Conservation (phyloP, 2,888 invertebrate species). For the Agapostemon virescens region DNA sequence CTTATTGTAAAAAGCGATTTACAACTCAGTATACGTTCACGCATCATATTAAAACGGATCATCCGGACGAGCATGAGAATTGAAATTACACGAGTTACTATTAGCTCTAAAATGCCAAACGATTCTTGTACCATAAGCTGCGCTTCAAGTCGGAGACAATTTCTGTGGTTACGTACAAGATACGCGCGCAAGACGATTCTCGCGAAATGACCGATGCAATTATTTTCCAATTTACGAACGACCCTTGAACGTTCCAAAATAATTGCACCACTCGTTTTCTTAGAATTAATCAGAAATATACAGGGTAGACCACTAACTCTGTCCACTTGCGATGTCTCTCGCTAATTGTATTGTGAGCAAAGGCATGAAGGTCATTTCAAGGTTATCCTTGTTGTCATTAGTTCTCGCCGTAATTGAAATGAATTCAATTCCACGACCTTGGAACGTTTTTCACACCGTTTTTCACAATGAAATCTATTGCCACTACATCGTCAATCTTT, state of each 20-base stretch:
- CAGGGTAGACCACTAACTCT: constrained; percentile 5
- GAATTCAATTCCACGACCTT: neutral
- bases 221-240: neutral
- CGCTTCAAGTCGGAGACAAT: constrained; percentile 50
- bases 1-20: constrained; percentile 75
- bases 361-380: constrained; percentile 1
- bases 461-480: constrained; percentile 1
- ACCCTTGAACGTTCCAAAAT: neutral
- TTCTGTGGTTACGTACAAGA: constrained; percentile 28
- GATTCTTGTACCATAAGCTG: constrained; percentile 50
- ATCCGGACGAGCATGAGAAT: constrained; percentile 75
- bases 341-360: neutral
- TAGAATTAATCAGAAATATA: constrained; percentile 16
- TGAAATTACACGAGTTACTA: constrained; percentile 53
- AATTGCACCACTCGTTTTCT: neutral
- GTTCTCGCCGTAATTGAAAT: neutral
- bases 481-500: constrained; percentile 4
- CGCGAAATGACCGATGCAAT: neutral
- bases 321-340: constrained; percentile 13
- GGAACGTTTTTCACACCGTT: neutral
- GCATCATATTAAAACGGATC: constrained; percentile 75
- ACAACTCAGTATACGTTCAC: constrained; percentile 74
- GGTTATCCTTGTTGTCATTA: neutral
- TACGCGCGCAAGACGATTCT: constrained; percentile 16
- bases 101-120: constrained; percentile 48